Base-by-base conservation (phyloP, 2,113 vertebrate genomes). In the Pterocles burchelli region DNA sequence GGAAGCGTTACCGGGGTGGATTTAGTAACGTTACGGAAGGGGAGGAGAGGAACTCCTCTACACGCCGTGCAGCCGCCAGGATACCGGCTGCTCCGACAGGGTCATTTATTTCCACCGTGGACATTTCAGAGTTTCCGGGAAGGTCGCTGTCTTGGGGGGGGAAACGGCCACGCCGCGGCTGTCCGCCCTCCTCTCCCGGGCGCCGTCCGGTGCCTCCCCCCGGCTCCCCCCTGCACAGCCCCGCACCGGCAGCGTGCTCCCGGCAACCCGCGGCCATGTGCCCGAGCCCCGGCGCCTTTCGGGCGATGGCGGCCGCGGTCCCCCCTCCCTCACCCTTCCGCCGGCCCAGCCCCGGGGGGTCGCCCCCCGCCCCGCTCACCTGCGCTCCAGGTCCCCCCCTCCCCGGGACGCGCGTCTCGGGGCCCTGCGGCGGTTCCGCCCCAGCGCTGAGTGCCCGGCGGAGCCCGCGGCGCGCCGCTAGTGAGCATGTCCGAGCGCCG, bases 401-500 rank as follows among this genome's bases (percentile, higher is more conserved):
- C 45, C 41, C 62, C n/a, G 48, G 51, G 67, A 66, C 76, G n/a
- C 55, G 29, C 54, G 8, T 17, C 19, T 45, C 61, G 33, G 74
- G 66, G 73, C 73, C 92, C 92, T 72, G 36, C 83, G 55, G 83
- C 88, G 84, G 48, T 72, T 67, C 72, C 66, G 41, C 25, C 14
- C 63, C 54, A 36, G 77, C 33, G 15, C 48, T 55, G 58, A 62
- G n/a, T 62, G 90, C 72, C 90, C 65, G 15, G 59, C 52, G 54
- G 65, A 71, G 82, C 92, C 87, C 88, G 91, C 88, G 91, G 66
- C 71, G 91, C 72, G 86, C 88, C 89, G 89, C 92, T 92, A 93
- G 88, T 95, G 94, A 95, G 94, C 94, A 95, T 95, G 94, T 95
- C 92, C 91, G 86, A 65, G 83, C 85, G 70, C 85, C 86, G 90